Conservation (phyloP, 2,113 vertebrate genomes). For the Pteropus alecto region DNA sequence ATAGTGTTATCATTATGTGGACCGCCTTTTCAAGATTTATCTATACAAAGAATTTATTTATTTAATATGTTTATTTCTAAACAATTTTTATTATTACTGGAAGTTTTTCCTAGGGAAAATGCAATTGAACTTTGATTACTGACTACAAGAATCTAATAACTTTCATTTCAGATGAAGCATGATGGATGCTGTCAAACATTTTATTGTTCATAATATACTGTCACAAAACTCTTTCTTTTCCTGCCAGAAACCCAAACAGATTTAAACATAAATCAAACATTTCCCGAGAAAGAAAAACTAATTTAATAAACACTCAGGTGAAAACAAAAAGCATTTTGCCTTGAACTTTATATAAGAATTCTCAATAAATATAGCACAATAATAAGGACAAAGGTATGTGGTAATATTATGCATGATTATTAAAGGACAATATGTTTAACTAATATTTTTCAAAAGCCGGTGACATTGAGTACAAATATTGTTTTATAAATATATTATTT, state of each 20-base stretch:
- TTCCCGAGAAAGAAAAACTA: not conserved
- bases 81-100: constrained; percentile 25
- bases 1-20: not conserved
- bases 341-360: not conserved
- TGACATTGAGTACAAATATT: not conserved
- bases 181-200: constrained; percentile 39
- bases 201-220: not conserved
- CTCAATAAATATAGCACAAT: not conserved
- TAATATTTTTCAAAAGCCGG: constrained; percentile 28
- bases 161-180: constrained; percentile 44
- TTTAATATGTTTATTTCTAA: not conserved
- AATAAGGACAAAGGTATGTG: not conserved
- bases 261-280: constrained; percentile 62
- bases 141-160: constrained; percentile 38
- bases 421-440: constrained; percentile 15
- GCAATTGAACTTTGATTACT: constrained; percentile 31
- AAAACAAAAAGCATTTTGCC: constrained; percentile 35
- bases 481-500: not conserved
- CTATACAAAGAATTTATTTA: not conserved
- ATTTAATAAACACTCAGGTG: constrained; percentile 44
- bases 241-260: not conserved
- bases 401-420: not conserved
- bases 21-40: constrained; percentile 32
- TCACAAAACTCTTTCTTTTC: constrained; percentile 46
- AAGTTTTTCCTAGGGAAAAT: constrained; percentile 39